These are phyloP conservation scores for Pachyseris speciosa DNA, from an alignment of 64 coral and sea anemone genomes.

Conservation along the genomic window DNA sequence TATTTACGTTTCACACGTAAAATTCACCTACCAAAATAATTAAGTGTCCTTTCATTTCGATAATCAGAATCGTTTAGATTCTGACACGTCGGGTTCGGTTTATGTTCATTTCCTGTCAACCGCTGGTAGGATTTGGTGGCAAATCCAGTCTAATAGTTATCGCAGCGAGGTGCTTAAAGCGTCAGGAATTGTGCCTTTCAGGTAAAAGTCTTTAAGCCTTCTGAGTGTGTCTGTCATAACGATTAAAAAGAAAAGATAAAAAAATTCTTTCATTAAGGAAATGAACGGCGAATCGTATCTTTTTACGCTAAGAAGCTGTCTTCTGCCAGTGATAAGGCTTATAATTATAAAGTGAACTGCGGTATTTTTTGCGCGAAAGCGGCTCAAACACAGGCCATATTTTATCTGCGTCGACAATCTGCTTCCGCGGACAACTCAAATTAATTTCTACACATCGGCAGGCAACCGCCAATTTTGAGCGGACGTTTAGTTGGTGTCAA, in stretches of 20 bases:
- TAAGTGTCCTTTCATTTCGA: not conserved
- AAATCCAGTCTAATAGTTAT: conserved; percentile 3
- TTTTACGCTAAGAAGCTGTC: not conserved
- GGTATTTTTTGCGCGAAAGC: not conserved
- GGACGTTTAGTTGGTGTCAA: not conserved
- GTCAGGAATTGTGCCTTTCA: not conserved
- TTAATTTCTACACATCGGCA: not conserved
- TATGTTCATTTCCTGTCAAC: not conserved
- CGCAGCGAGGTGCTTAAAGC: not conserved
- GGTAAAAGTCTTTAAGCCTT: not conserved
- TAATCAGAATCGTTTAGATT: not conserved
- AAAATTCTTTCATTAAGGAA: not conserved
- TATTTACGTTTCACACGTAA: not conserved
- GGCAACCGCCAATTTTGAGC: not conserved
- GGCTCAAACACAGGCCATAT: not conserved
- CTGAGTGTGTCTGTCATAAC: not conserved
- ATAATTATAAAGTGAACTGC: not conserved
- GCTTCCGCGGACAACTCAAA: no score
- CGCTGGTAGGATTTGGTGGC: not conserved
- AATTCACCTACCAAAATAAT: not conserved
- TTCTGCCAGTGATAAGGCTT: not conserved
- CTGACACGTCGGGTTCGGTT: not conserved
- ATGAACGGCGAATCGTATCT: not conserved
- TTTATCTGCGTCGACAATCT: not conserved
- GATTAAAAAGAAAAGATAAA: not conserved